These are phyloP conservation scores for Branchipolynoe longqiensis DNA, from an alignment of 2,888 invertebrate genomes.

Conservation along the genomic window DNA sequence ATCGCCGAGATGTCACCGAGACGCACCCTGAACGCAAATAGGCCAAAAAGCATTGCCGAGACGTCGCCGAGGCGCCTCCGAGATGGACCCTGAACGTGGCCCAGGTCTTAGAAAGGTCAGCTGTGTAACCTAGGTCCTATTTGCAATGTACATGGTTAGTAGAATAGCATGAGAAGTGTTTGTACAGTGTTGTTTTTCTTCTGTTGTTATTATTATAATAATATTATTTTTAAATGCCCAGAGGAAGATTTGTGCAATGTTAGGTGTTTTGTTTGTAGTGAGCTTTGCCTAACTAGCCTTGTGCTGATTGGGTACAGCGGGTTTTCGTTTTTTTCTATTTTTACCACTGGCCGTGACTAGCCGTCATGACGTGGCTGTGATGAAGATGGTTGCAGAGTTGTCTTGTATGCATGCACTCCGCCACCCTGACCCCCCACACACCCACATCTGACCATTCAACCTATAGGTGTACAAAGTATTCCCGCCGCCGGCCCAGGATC, in stretches of 20 bases:
- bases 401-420: background rate
- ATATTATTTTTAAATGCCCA: too few species aligned
- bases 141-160: slow-evolving; percentile 37
- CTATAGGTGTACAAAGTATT: slow-evolving; percentile 4
- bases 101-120: background rate
- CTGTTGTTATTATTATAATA: too few species aligned
- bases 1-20: too few species aligned
- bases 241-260: slow-evolving; percentile 22
- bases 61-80: too few species aligned
- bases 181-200: background rate
- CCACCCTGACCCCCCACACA: background rate
- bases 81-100: background rate
- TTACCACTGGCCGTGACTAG: background rate
- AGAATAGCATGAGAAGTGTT: background rate
- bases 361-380: slow-evolving; percentile 26
- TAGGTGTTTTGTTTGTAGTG: slow-evolving; percentile 10
- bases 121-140: background rate
- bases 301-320: background rate
- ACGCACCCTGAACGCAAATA: too few species aligned
- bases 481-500: background rate
- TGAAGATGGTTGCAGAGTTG: background rate
- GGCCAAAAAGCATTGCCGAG: too few species aligned
- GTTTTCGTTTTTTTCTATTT: background rate
- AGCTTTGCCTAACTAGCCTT: background rate
- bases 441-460: background rate